Base-by-base conservation (phyloP, 2,888 invertebrate genomes). In the Alviniconcha strummeri region DNA sequence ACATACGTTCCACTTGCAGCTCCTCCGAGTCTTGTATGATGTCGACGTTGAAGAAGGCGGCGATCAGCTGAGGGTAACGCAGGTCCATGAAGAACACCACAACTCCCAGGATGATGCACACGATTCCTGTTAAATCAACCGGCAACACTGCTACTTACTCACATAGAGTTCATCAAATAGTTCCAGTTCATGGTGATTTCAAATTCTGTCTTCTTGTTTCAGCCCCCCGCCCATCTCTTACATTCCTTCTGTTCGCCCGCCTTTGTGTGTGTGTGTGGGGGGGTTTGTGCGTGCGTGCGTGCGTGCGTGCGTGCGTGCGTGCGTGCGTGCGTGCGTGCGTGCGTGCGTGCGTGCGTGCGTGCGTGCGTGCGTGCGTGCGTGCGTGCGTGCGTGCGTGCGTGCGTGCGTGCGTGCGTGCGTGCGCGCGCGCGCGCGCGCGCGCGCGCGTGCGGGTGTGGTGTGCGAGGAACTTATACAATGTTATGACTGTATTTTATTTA, bases 41-140 rank as follows among this genome's bases (percentile, higher is more conserved):
- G 81, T 91, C 91, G 4, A 90, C 91, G 19, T 90, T 89, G 85
- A 91, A 91, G 87, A 91, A 91, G 8, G 88, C 84, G 11, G 89
- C 89, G 52, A 89, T 87, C 11, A 82, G 64, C 11, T 84, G 85
- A 7, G 90, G 90, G 36, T 84, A 97, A 88, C 97, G 95, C 91
- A 97, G 95, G 94, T 97, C 97, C 87, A 98, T 95, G 15, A 96
- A 95, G 11, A 97, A 96, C 88, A 98, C 97, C 81, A 97, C 94
- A 36, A 96, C 94, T 13, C 98, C 98, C 36, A 96, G 95, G 36
- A 82, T 36, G n/a, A 82, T 55, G 67, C 82, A 77, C 13, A 36
- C 55, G 13, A 82, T 77, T 11, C 82, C 82, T 82, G 82, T 60
- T 1, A 60, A 8, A 60, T 60, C 9, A 36, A 36, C 36, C 36